These are phyloP conservation scores for Takifugu ocellatus DNA, from an alignment of 2,797 vertebrate genomes.

Conservation along the genomic window DNA sequence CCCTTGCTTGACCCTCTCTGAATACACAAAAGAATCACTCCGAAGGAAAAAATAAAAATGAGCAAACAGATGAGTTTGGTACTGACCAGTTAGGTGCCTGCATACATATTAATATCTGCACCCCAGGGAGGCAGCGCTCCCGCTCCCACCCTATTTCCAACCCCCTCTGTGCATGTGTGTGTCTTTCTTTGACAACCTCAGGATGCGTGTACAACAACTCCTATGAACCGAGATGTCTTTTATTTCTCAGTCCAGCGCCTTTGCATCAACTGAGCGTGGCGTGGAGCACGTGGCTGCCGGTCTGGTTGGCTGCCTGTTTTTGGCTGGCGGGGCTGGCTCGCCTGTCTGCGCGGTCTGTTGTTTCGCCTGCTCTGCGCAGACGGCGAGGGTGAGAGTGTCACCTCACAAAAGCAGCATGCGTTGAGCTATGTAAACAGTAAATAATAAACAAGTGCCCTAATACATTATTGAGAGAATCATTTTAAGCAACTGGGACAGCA, in stretches of 20 bases:
- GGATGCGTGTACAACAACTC: slow-evolving; percentile 68
- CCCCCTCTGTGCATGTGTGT: slow-evolving; percentile 44
- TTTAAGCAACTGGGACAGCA: slow-evolving; percentile 76
- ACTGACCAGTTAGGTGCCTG: slow-evolving; percentile 47
- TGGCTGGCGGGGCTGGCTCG: slow-evolving; percentile 41
- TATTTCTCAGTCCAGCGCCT: slow-evolving; percentile 75
- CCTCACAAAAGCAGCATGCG: slow-evolving; percentile 69
- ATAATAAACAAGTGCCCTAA: slow-evolving; percentile 80
- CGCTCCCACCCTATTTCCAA: slow-evolving; percentile 22
- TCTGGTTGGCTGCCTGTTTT: slow-evolving; percentile 51
- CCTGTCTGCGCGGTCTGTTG: slow-evolving; percentile 47
- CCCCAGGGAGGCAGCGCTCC: slow-evolving; percentile 13
- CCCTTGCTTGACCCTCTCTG: neutral
- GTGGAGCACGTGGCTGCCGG: slow-evolving; percentile 49
- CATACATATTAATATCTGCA: slow-evolving; percentile 67
- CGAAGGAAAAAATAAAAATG: slow-evolving; percentile 22
- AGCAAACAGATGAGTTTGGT: slow-evolving; percentile 24
- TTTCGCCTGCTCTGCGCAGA: slow-evolving; percentile 61
- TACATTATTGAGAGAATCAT: slow-evolving; percentile 80
- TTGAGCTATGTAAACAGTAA: slow-evolving; percentile 77
- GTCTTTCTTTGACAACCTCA: slow-evolving; percentile 66
- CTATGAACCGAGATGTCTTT: slow-evolving; percentile 73
- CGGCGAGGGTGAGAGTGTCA: slow-evolving; percentile 62
- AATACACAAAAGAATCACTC: slow-evolving; percentile 15
- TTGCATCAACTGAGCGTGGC: slow-evolving; percentile 62